phyloP scores from a whole-genome alignment of 2,797 vertebrate species.

The Characodon lateralis region DNA sequence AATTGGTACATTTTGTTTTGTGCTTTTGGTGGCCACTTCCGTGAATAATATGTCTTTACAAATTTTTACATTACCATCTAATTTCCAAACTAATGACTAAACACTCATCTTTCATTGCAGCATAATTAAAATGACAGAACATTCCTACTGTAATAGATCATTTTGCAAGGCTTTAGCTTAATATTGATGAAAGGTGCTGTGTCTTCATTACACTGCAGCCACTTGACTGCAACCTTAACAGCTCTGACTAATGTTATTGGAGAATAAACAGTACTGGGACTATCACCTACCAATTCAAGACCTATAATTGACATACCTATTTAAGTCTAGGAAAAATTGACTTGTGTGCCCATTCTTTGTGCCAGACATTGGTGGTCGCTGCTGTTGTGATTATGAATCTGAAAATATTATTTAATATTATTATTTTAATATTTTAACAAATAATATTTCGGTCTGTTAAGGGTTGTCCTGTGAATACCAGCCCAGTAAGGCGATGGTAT shows the following conservation, averaged over 20 bases:
- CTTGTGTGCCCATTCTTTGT: slow-evolving; percentile 11
- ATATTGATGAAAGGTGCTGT: not conserved
- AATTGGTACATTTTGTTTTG: not conserved
- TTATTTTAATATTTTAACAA: no score
- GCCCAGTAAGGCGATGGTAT: no score
- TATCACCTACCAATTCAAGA: slow-evolving; percentile 15
- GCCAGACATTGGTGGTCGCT: slow-evolving; percentile 36
- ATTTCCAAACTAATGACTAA: slow-evolving; percentile 17
- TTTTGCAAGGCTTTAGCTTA: not conserved
- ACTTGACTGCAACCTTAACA: slow-evolving; percentile 5
- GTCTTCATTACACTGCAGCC: not conserved
- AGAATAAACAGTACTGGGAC: slow-evolving; percentile 19
- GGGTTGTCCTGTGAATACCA: no score
- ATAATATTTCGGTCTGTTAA: no score
- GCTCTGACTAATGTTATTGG: not conserved
- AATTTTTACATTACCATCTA: no score
- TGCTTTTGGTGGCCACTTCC: not conserved
- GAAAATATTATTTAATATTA: no score
- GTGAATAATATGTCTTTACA: not conserved
- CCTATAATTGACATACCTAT: slow-evolving; percentile 1
- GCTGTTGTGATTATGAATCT: no score
- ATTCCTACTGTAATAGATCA: slow-evolving; percentile 11
- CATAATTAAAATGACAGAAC: slow-evolving; percentile 11
- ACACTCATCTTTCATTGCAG: slow-evolving; percentile 17
- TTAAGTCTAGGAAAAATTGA: slow-evolving; percentile 19